Evolutionary conservation across 2,888 invertebrate species (phyloP).

Genomic region (Phania funesta): DNA sequence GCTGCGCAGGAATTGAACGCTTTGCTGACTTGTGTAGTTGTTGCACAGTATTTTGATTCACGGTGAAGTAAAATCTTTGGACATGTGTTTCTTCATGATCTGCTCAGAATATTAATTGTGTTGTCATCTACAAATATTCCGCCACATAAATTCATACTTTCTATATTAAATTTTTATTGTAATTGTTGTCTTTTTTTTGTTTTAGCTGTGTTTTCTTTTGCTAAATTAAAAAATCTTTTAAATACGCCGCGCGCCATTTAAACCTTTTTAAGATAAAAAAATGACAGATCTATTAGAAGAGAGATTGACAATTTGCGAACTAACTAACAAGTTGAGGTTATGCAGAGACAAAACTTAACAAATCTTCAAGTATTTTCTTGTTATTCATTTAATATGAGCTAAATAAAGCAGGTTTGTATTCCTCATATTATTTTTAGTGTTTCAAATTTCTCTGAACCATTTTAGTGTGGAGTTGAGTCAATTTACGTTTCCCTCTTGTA

Average conservation of each 20-base stretch:
- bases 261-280: not conserved
- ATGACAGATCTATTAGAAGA: slow-evolving; percentile 48
- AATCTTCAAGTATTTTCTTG: too few relatives aligned
- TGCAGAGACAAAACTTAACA: too few relatives aligned
- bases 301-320: slow-evolving; percentile 2
- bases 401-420: too few relatives aligned
- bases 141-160: slow-evolving; percentile 47
- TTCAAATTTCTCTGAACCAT: too few relatives aligned
- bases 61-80: slow-evolving; percentile 66
- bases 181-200: slow-evolving; percentile 31
- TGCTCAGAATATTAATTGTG: slow-evolving; percentile 78
- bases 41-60: slow-evolving; percentile 57
- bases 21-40: slow-evolving; percentile 19
- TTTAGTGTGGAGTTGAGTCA: too few relatives aligned
- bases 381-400: too few relatives aligned
- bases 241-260: slow-evolving; percentile 20
- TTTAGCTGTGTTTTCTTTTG: not conserved
- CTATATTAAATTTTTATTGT: slow-evolving; percentile 19
- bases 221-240: slow-evolving; percentile 17
- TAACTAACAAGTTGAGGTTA: too few relatives aligned
- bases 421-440: too few relatives aligned
- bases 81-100: slow-evolving; percentile 78
- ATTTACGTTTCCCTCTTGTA: too few relatives aligned
- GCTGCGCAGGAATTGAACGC: slow-evolving; percentile 14
- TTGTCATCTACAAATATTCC: slow-evolving; percentile 62